Percentiles rank a stretch among this genome's conserved stretches.
These are phyloP conservation scores for Drosophila ficusphila DNA, from an alignment of 1,140 invertebrate species.

Conservation along the genomic window DNA sequence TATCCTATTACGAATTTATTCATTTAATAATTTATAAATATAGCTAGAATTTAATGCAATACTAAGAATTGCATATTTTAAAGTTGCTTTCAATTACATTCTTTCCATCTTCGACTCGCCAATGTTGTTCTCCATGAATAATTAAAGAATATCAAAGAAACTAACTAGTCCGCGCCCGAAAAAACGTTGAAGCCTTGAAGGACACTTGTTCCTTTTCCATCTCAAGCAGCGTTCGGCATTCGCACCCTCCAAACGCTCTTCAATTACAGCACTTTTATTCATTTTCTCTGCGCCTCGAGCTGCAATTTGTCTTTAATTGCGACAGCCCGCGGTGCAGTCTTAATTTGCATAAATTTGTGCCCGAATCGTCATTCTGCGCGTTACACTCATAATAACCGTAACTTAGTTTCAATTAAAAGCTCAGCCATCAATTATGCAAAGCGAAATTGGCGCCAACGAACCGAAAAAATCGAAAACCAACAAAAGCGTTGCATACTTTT, in stretches of 20 bases:
- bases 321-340: conserved; percentile 29
- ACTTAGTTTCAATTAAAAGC: conserved; percentile 71
- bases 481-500: conserved; percentile 25
- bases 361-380: neutral
- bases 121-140: conserved; percentile 6
- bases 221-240: conserved; percentile 33
- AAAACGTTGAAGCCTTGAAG: conserved; percentile 18
- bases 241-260: conserved; percentile 45
- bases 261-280: conserved; percentile 42
- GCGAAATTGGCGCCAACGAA: conserved; percentile 9
- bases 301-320: conserved; percentile 50
- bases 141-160: conserved; percentile 2
- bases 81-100: neutral
- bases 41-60: too few species aligned
- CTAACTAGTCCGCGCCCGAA: neutral
- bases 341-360: conserved; percentile 54
- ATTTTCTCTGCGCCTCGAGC: conserved; percentile 11
- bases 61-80: too few species aligned
- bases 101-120: neutral
- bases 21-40: too few species aligned
- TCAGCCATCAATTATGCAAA: conserved; percentile 61
- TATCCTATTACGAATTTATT: too few species aligned
- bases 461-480: conserved; percentile 10
- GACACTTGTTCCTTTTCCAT: conserved; percentile 12
- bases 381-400: conserved; percentile 50